phyloP scores from a whole-genome alignment of 2,113 vertebrate genomes.

The Clarias batrachus region DNA sequence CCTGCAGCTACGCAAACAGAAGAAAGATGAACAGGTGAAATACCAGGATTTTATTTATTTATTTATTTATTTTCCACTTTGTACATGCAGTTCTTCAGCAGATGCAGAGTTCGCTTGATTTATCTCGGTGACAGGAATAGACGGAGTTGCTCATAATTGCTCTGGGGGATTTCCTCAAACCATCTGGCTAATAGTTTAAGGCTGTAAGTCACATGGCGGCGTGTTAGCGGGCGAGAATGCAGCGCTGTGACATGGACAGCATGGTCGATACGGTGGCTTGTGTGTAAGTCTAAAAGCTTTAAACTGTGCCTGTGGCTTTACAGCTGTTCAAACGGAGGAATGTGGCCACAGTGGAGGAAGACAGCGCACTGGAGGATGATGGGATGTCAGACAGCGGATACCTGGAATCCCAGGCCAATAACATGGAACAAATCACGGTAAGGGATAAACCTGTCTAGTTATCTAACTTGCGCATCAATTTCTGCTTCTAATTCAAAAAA shows the following conservation, averaged over 20 bases:
- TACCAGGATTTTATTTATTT: neutral
- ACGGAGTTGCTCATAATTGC: neutral
- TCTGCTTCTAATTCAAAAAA: too few species aligned
- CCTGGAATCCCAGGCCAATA: constrained; percentile 93
- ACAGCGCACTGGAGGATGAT: constrained; percentile 85
- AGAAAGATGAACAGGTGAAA: constrained; percentile 92
- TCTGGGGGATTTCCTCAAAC: neutral
- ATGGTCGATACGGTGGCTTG: neutral
- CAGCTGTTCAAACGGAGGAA: constrained; percentile 97
- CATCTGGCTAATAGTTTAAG: neutral
- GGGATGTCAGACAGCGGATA: constrained; percentile 94
- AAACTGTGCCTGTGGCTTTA: constrained; percentile 36
- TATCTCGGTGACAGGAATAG: neutral
- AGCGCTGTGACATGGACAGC: neutral
- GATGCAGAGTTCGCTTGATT: neutral
- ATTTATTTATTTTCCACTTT: neutral
- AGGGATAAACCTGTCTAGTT: constrained; percentile 52
- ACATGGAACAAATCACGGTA: constrained; percentile 90
- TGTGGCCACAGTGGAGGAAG: constrained; percentile 89
- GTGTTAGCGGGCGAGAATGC: neutral
- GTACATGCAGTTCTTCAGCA: neutral
- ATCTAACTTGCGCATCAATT: too few species aligned
- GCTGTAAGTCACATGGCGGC: neutral
- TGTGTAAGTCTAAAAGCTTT: neutral
- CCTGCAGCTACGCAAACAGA: constrained; percentile 93